These are phyloP conservation scores for Aplysia californica DNA, from an alignment of 1,140 invertebrate species.

Conservation along the genomic window DNA sequence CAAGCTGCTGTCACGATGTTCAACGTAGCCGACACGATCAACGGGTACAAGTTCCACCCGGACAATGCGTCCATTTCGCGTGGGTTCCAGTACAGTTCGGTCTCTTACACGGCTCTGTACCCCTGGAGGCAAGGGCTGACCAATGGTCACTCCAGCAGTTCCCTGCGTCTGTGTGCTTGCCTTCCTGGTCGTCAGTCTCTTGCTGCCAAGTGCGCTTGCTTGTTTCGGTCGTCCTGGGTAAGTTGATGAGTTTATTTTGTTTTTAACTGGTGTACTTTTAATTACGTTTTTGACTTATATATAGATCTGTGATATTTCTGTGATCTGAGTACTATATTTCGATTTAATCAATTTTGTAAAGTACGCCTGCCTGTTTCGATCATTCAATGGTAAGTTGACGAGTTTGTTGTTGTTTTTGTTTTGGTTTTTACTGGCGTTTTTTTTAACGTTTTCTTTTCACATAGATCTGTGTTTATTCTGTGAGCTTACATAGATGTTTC, in stretches of 20 bases:
- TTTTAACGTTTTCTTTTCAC: no score
- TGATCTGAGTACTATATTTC: no score
- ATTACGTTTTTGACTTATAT: background rate
- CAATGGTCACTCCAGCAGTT: background rate
- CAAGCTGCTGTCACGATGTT: no score
- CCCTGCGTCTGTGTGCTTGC: background rate
- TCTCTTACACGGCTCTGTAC: slow-evolving; percentile 17
- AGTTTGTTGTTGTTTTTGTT: no score
- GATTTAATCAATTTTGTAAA: no score
- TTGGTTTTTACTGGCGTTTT: no score
- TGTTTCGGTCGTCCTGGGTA: slow-evolving; percentile 16
- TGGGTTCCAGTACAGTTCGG: background rate
- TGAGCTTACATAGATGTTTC: no score
- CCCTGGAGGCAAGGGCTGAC: background rate
- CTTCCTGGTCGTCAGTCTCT: background rate
- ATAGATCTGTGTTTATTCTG: no score
- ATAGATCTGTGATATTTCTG: background rate
- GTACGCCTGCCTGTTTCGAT: no score
- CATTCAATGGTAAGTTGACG: no score
- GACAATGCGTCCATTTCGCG: background rate
- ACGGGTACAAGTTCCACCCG: background rate
- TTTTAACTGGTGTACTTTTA: background rate
- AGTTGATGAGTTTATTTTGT: no score
- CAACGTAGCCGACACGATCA: background rate
- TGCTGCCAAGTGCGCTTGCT: background rate